Conservation (phyloP, 2,797 vertebrate genomes). For the Lophotriccus pileatus region DNA sequence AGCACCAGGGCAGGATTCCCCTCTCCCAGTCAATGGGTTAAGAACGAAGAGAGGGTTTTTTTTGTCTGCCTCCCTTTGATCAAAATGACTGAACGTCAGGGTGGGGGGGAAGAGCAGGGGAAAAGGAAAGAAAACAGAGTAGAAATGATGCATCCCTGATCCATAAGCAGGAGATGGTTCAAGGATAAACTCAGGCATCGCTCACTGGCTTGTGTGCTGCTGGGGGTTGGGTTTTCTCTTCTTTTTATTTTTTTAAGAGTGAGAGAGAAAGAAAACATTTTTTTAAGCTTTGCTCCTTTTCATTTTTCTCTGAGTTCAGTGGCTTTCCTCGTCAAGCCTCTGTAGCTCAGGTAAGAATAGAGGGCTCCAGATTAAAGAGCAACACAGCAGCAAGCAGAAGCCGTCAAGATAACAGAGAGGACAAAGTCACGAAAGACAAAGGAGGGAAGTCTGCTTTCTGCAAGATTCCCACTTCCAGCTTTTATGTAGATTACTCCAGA, state of each 20-base stretch:
- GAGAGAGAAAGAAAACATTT: conserved; percentile 18
- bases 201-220: not conserved
- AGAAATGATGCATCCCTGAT: not conserved
- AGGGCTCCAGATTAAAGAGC: conserved; percentile 55
- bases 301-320: not conserved
- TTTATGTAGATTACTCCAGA: not conserved
- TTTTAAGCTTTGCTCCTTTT: conserved; percentile 32
- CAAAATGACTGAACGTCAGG: not conserved
- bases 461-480: not conserved
- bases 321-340: conserved; percentile 22
- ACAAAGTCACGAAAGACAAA: conserved; percentile 20
- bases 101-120: not conserved
- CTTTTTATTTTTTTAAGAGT: not conserved
- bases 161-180: not conserved
- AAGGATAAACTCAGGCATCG: conserved; percentile 26
- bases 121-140: not conserved
- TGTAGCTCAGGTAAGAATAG: conserved; percentile 53
- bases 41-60: not conserved
- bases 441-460: not conserved
- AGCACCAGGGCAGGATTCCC: not conserved
- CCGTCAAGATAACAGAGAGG: not conserved
- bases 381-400: conserved; percentile 35
- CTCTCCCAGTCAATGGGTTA: not conserved
- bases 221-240: not conserved
- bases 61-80: conserved; percentile 15